Evolutionary conservation across 1,140 invertebrate genomes (phyloP).

Genomic region (Drosophila ananassae): DNA sequence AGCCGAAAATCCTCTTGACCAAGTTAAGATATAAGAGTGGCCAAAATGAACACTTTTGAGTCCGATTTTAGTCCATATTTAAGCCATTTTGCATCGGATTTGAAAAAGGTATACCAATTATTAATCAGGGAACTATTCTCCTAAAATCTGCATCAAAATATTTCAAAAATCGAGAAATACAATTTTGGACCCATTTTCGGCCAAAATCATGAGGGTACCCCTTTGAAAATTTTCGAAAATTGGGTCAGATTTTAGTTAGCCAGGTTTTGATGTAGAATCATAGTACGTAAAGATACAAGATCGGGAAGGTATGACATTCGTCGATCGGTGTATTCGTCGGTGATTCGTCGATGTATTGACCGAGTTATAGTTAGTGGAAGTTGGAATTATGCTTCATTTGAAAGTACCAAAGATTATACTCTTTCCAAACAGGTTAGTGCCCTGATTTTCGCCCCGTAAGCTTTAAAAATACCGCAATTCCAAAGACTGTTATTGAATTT

Average conservation of each 20-base stretch:
- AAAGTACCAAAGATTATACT: no score
- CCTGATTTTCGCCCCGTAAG: no score
- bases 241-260: neutral
- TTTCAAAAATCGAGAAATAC: no score
- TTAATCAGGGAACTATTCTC: no score
- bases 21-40: neutral
- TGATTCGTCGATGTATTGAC: no score
- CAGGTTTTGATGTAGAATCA: neutral
- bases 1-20: no score
- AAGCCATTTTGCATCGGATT: neutral
- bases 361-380: no score
- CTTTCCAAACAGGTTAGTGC: no score
- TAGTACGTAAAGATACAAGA: neutral
- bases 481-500: constrained; percentile 8
- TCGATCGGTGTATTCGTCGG: no score
- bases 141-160: no score
- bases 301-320: neutral
- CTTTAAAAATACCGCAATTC: neutral
- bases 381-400: no score
- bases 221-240: neutral
- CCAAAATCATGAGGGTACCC: neutral
- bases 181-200: neutral
- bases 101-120: neutral
- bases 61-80: neutral
- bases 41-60: no score